Evolutionary conservation across 2,888 invertebrate species (phyloP), one percentile per base, ranked within the genome.

Genomic region (Belgica antarctica): DNA sequence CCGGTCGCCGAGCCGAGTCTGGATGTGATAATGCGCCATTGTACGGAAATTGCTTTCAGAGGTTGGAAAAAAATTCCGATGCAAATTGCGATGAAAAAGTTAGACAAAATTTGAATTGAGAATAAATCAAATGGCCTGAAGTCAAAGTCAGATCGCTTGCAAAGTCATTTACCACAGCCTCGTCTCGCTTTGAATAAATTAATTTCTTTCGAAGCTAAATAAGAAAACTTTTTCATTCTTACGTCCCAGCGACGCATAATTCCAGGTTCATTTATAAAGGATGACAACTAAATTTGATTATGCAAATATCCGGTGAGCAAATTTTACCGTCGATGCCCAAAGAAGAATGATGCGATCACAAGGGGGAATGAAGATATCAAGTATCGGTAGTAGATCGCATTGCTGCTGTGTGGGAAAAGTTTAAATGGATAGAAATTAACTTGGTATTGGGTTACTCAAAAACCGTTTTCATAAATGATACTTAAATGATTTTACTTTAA

Each of bases 231-330:
- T n/a, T n/a, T n/a, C 41, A 41, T 41, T 41, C 10, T 41, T 10
- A 22, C 52, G 7, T 22, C 5, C 17, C 52, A 52, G 3, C 59
- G 25, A 59, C 52, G 52, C 52, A 59, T 27, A 59, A 59, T 27
- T 59, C 27, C 4, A n/a, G 59, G 3, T 27, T 27, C 59, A 59
- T 59, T 27, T 27, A 59, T 59, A 59, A 59, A 59, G 59, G 59
- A 59, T 59, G 59, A 59, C 59, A 59, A 59, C 59, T 59, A 59
- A 59, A 59, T 59, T 59, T 59, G 59, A 59, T 59, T 59, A 59
- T 59, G 59, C 27, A 59, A 59, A 59, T 59, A 27, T 59, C 59
- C 59, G 25, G 59, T 59, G 52, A 52, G 12, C 52, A 52, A 59
- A n/a, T 59, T 52, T 59, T 59, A 27, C 27, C 59, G 27, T 59